Evolutionary conservation across 2,113 vertebrate genomes (phyloP).

Genomic region (Pituophis catenifer): DNA sequence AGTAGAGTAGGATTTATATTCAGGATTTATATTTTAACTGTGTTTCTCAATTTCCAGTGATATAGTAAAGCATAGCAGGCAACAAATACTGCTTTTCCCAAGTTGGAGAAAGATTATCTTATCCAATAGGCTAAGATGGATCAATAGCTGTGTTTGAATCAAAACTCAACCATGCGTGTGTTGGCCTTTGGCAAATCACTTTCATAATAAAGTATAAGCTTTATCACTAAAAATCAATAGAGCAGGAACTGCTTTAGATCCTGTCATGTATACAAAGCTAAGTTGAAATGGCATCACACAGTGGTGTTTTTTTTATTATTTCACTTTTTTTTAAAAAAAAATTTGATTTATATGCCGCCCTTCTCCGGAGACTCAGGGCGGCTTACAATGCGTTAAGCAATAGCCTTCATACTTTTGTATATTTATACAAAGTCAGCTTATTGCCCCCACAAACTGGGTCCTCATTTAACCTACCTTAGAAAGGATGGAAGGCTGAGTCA

Average conservation of each 20-base stretch:
- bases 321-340: no score
- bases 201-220: not conserved
- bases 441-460: no score
- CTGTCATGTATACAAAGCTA: not conserved
- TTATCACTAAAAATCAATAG: not conserved
- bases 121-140: not conserved
- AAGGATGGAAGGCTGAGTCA: no score
- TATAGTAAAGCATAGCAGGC: not conserved
- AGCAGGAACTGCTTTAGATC: not conserved
- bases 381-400: no score
- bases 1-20: not conserved
- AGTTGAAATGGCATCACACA: not conserved
- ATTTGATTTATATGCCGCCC: no score
- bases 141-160: not conserved
- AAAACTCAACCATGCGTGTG: not conserved
- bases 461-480: no score
- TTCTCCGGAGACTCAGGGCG: no score
- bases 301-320: not conserved
- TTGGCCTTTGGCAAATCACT: not conserved
- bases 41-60: not conserved
- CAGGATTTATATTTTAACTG: not conserved
- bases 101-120: not conserved
- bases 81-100: not conserved
- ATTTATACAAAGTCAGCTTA: no score
- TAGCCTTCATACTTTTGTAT: no score